Base-by-base conservation (phyloP, 2,888 invertebrate species). In the Rhagophthalmus giganteus region DNA sequence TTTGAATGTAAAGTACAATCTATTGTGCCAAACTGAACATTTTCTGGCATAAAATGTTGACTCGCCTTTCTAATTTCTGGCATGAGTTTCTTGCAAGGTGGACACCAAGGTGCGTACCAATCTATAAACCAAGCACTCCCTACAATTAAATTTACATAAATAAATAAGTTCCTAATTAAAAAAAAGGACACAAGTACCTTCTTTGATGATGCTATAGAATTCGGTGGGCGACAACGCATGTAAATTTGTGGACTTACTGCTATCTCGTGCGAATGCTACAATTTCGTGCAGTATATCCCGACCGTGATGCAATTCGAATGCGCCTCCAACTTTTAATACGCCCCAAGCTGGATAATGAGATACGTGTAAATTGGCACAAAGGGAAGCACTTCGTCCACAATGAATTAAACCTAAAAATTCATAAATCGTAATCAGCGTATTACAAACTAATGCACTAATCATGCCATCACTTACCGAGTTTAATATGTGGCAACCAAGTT, bases 71-170 rank as follows among this genome's bases (percentile, higher is more conserved):
- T 76, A 54, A 86, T 75, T 74, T 87, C 85, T 8, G 86, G 85
- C 47, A 88, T 74, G 55, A 88, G 74, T 48, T 79, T 76, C 73
- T 85, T 79, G 65, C 88, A 89, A 0, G 88, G 88, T 2, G 88
- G 87, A 70, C 88, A 89, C 86, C 87, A 87, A 62, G 88, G 87
- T 1, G 87, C 85, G 70, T 84, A 87, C 79, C 87, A 88, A 67
- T 88, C 87, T 14, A 89, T 77, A 60, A 88, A 81, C 85, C 86
- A 87, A 1, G 75, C 71, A 38, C 63, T 61, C 31, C 69, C 75
- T 75, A 51, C 28, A 49, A 60, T 28, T 11, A 34, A 35, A 15
- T 32, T 12, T 2, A 20, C 20, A 12, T 12, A 30, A 12, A n/a
- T n/a, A n/a, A n/a, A n/a, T n/a, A n/a, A n/a, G n/a, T n/a, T n/a